Evolutionary conservation across 2,797 vertebrate genomes (phyloP).

Genomic region (Psittacula derbiana): DNA sequence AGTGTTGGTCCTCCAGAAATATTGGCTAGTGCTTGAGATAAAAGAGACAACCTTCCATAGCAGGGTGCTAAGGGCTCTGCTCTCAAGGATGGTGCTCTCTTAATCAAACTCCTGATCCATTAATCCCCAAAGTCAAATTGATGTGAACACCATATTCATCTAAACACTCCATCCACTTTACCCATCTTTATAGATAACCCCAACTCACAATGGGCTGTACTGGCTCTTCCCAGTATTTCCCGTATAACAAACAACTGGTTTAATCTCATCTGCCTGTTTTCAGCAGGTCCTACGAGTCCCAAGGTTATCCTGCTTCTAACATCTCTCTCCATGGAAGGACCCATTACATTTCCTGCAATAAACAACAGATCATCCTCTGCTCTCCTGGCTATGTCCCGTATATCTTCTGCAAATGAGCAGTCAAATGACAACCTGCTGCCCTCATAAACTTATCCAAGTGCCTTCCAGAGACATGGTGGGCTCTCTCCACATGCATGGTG

Average conservation of each 20-base stretch:
- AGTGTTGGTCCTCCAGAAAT: not conserved
- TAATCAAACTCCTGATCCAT: not conserved
- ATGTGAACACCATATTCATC: not conserved
- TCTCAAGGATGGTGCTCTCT: not conserved
- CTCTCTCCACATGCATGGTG: not conserved
- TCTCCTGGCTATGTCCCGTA: not conserved
- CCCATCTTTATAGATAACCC: not conserved
- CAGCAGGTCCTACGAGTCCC: not conserved
- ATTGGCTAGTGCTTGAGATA: not conserved
- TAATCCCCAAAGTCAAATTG: not conserved
- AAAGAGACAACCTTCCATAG: not conserved
- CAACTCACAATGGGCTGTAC: rapidly evolving
- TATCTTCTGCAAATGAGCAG: constrained; percentile 26
- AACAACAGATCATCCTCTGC: not conserved
- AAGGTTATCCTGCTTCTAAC: not conserved
- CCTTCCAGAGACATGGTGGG: not conserved
- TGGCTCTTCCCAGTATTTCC: not conserved
- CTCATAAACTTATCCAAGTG: constrained; percentile 44
- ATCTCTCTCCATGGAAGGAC: not conserved
- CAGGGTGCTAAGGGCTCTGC: not conserved
- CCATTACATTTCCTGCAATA: constrained; percentile 2
- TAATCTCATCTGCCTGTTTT: not conserved
- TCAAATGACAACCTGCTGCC: not conserved
- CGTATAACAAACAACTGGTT: not conserved
- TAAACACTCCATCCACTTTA: not conserved